These are phyloP conservation scores for Typhlichthys subterraneus DNA, from an alignment of 2,797 vertebrate species.

Conservation along the genomic window DNA sequence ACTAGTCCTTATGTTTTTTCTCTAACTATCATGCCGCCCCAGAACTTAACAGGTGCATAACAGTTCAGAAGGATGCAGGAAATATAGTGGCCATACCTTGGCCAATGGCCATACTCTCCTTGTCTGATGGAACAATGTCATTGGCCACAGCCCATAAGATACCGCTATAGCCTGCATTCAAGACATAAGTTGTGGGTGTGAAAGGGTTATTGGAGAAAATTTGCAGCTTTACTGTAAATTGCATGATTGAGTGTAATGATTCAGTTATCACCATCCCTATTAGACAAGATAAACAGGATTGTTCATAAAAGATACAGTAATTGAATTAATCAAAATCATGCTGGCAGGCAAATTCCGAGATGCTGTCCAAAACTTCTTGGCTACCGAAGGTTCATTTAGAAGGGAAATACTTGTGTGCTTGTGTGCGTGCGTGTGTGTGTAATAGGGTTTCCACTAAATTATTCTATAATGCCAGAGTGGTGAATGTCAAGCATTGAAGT, in stretches of 20 bases:
- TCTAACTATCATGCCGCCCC: too few species aligned
- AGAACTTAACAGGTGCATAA: too few species aligned
- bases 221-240: not conserved
- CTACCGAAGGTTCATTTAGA: conserved; percentile 16
- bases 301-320: conserved; percentile 55
- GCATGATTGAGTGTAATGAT: conserved; percentile 12
- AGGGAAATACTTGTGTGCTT: conserved; percentile 4
- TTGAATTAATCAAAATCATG: conserved; percentile 58
- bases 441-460: conserved; percentile 37
- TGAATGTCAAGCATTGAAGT: conserved; percentile 34
- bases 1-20: too few species aligned
- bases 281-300: conserved; percentile 41
- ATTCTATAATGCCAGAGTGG: conserved; percentile 31
- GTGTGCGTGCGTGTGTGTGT: conserved; percentile 16
- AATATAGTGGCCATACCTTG: too few species aligned
- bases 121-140: too few species aligned
- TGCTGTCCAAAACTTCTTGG: conserved; percentile 38
- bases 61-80: too few species aligned
- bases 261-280: conserved; percentile 24
- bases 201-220: too few species aligned
- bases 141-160: too few species aligned
- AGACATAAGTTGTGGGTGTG: too few species aligned
- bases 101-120: too few species aligned
- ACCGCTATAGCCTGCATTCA: too few species aligned
- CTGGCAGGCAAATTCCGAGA: conserved; percentile 40